Evolutionary conservation across 2,888 invertebrate genomes (phyloP).

Genomic region (Pseudoips prasinana): DNA sequence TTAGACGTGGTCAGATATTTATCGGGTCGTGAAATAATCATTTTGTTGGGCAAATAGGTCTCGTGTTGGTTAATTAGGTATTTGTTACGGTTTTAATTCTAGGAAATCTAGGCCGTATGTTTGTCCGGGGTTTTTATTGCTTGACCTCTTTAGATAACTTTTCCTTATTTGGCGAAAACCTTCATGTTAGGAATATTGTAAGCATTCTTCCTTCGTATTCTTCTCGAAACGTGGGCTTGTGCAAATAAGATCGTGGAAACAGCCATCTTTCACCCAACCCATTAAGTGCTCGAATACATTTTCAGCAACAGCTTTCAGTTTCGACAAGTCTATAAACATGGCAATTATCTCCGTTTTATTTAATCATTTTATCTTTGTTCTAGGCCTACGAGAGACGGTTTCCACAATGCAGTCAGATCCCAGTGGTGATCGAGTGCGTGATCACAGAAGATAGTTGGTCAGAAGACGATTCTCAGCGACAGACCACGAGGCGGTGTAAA

Average conservation of each 20-base stretch:
- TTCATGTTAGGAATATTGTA: no score
- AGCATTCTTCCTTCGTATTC: no score
- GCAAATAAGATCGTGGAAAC: no score
- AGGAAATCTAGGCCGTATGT: background rate
- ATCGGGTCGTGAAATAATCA: constrained; percentile 16
- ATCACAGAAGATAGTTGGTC: constrained; percentile 89
- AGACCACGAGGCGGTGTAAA: constrained; percentile 93
- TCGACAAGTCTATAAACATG: no score
- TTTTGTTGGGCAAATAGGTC: constrained; percentile 10
- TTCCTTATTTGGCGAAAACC: no score
- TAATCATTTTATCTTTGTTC: constrained; percentile 28
- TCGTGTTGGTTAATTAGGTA: constrained; percentile 13
- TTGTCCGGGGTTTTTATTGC: no score
- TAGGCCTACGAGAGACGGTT: constrained; percentile 97
- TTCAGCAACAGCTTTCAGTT: no score
- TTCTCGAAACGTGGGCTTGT: no score
- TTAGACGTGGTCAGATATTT: constrained; percentile 20
- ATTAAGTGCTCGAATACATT: no score
- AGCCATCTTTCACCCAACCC: no score
- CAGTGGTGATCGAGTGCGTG: constrained; percentile 94
- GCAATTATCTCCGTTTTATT: no score
- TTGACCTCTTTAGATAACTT: no score
- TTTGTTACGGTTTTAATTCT: constrained; percentile 5
- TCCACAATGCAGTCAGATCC: constrained; percentile 96
- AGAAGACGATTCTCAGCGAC: constrained; percentile 88